These are phyloP conservation scores for Nomada goodeniana DNA, from an alignment of 2,888 invertebrate species.

Conservation along the genomic window DNA sequence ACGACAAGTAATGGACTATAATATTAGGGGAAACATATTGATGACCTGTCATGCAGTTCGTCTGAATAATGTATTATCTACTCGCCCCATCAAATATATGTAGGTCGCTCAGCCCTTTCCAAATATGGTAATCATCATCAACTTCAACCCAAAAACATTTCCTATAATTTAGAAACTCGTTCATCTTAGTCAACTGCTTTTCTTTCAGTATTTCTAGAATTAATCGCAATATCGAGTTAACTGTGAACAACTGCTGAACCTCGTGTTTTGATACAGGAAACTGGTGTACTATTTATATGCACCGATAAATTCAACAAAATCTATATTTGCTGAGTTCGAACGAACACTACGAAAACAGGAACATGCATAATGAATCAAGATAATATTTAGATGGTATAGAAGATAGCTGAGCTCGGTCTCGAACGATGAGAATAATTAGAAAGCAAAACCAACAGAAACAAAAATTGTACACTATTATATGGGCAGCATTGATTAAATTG, in stretches of 20 bases:
- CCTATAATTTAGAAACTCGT: not conserved
- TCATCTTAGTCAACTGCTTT: not conserved
- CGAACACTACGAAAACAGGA: no score
- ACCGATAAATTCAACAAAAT: no score
- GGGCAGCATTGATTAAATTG: slow-evolving; percentile 10
- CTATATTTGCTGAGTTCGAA: no score
- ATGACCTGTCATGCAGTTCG: not conserved
- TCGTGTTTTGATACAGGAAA: no score
- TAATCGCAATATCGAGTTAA: not conserved
- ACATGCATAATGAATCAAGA: no score
- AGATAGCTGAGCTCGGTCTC: not conserved
- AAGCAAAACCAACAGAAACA: not conserved
- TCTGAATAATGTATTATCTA: not conserved
- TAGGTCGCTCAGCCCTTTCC: not conserved
- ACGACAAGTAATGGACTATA: not conserved
- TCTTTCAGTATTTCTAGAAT: not conserved
- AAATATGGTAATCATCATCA: not conserved
- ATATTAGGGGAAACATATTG: not conserved
- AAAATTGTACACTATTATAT: not conserved
- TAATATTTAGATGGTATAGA: no score
- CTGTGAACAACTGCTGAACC: no score
- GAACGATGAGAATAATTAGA: slow-evolving; percentile 5
- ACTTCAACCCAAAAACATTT: not conserved
- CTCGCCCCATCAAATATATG: not conserved
- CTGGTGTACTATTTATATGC: no score